phyloP scores from a whole-genome alignment of 2,888 invertebrate species.

The Parnassius smintheus region DNA sequence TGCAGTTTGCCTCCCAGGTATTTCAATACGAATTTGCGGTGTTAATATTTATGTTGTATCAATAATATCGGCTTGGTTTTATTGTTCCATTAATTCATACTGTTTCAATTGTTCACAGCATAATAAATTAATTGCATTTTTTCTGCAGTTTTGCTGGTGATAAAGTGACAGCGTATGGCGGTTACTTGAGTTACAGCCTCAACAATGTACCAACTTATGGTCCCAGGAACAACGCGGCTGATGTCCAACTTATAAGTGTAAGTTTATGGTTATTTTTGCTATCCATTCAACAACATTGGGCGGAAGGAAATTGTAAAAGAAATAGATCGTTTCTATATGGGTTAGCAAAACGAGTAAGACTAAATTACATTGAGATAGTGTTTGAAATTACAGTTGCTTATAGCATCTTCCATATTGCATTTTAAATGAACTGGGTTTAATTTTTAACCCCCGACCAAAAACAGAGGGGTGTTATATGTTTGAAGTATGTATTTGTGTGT shows the following conservation, averaged over 20 bases:
- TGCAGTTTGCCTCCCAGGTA: constrained; percentile 90
- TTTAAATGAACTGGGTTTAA: too few species aligned
- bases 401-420: too few species aligned
- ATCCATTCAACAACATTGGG: too few species aligned
- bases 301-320: too few species aligned
- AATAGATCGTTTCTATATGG: neutral
- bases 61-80: too few species aligned
- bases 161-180: constrained; percentile 95
- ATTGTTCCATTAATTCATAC: too few species aligned
- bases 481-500: too few species aligned
- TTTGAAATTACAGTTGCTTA: too few species aligned
- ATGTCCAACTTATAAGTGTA: constrained; percentile 93
- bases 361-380: neutral
- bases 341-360: neutral
- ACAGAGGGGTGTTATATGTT: too few species aligned
- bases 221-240: constrained; percentile 89
- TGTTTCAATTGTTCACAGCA: neutral
- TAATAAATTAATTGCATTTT: neutral
- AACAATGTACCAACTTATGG: constrained; percentile 88
- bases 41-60: too few species aligned
- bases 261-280: constrained; percentile 48
- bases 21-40: neutral
- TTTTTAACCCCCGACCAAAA: too few species aligned
- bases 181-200: constrained; percentile 89
- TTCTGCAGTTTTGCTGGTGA: constrained; percentile 86